These are phyloP conservation scores for Drosophila atripex DNA, from an alignment of 2,888 invertebrate species.

Conservation along the genomic window DNA sequence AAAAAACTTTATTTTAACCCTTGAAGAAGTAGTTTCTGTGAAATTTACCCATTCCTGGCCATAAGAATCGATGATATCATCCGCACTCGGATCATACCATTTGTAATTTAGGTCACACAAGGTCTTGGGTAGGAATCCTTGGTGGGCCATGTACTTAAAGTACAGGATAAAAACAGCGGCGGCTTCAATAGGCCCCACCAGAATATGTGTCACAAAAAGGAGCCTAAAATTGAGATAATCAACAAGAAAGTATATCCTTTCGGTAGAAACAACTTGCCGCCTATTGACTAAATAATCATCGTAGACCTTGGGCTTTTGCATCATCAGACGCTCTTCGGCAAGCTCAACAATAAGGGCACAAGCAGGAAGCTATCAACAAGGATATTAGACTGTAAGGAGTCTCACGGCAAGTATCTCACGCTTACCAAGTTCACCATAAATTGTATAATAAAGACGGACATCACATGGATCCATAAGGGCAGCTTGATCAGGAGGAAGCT, in stretches of 20 bases:
- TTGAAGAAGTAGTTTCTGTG: not conserved
- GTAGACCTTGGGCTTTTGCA: slow-evolving; percentile 39
- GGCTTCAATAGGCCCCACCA: slow-evolving; percentile 56
- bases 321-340: slow-evolving; percentile 50
- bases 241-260: not conserved
- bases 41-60: slow-evolving; percentile 67
- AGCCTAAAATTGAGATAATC: slow-evolving; percentile 27
- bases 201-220: slow-evolving; percentile 48
- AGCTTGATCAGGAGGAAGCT: slow-evolving; percentile 28
- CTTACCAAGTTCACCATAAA: slow-evolving; percentile 54
- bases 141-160: slow-evolving; percentile 49
- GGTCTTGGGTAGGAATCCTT: slow-evolving; percentile 54
- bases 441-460: slow-evolving; percentile 17
- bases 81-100: slow-evolving; percentile 40
- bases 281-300: slow-evolving; percentile 52
- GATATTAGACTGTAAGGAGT: not conserved
- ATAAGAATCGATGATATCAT: slow-evolving; percentile 54
- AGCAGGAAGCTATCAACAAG: slow-evolving; percentile 47
- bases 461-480: slow-evolving; percentile 44
- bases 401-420: no score
- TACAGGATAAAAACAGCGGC: slow-evolving; percentile 49
- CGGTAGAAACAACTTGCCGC: slow-evolving; percentile 27
- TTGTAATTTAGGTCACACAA: slow-evolving; percentile 18
- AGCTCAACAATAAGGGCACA: slow-evolving; percentile 48
- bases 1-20: not conserved